Evolutionary conservation across 2,888 invertebrate species (phyloP), one percentile per base, ranked within the genome.

Genomic region (Oxytorus armatus): DNA sequence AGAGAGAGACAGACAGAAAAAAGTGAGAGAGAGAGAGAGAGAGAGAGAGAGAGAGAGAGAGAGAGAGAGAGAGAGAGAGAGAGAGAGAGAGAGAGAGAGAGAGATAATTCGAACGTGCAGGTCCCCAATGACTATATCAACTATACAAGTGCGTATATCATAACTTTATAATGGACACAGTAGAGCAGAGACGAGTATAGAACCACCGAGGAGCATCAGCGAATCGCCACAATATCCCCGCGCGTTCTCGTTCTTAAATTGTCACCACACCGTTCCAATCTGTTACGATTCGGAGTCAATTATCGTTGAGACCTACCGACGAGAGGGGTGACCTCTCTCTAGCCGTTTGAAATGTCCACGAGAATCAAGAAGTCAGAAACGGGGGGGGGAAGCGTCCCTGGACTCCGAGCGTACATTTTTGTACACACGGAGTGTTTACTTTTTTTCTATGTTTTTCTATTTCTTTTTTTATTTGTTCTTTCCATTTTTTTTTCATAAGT

Each of bases 251-350:
- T 65, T 77, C 63, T 77, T 69, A 77, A 77, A 80, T 63, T 80
- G 80, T n/a, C 77, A 68, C 73, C 63, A 73, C 77, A 69, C 63
- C 63, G 73, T 69, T 25, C 65, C 73, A 80, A 80, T 80, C 69
- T 73, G 73, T 57, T 65, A 73, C 77, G 77, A 77, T 77, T 80
- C 77, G 36, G n/a, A 69, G 63, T 73, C 80, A 77, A 80, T 80
- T 73, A 63, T 68, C 68, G 47, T 36, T 10, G 36, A 66, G 42
- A 25, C 36, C 42, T 4, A 0, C 14, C 33, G 53, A 18, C 44
- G 36, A 47, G 25, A 53, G 36, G n/a, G 29, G 29, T 3, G 29
- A 29, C 5, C 29, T 36, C 8, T 36, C 39, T 18, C 16, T n/a
- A 8, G 33, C n/a, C n/a, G n/a, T n/a, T n/a, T n/a, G n/a, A n/a